A percentile compares a stretch with the other conserved stretches of the same genome.
These are phyloP conservation scores for Proisotoma minuta DNA, from an alignment of 2,888 invertebrate species.

Conservation along the genomic window DNA sequence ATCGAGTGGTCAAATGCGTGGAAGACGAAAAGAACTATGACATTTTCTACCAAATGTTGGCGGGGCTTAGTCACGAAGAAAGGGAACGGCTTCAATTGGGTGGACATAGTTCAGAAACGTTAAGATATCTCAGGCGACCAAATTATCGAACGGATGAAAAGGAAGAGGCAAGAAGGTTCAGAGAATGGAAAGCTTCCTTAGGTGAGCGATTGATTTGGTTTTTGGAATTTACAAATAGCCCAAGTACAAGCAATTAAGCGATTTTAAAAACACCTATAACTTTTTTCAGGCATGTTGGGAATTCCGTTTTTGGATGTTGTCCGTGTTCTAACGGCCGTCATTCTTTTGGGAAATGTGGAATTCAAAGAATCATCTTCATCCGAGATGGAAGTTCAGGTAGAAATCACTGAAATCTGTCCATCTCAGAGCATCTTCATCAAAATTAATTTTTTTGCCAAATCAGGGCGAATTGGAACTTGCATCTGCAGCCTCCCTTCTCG, in stretches of 20 bases:
- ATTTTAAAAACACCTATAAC: neutral
- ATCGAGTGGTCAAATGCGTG: conserved; percentile 78
- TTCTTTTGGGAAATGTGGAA: conserved; percentile 85
- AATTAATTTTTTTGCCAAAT: neutral
- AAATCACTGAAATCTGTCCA: neutral
- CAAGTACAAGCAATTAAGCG: too few relatives aligned
- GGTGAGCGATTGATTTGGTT: conserved; percentile 53
- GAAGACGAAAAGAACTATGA: conserved; percentile 91
- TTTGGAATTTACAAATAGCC: neutral
- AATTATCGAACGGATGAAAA: conserved; percentile 67
- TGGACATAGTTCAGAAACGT: conserved; percentile 73
- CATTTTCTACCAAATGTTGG: conserved; percentile 92
- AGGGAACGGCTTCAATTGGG: conserved; percentile 79
- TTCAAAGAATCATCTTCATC: conserved; percentile 65
- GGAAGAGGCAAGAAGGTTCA: conserved; percentile 72
- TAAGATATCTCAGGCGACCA: conserved; percentile 72
- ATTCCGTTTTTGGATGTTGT: conserved; percentile 92
- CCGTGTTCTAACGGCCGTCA: conserved; percentile 80
- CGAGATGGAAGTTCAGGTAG: conserved; percentile 49
- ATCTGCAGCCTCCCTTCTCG: conserved; percentile 77
- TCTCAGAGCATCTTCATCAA: neutral
- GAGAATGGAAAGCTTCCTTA: conserved; percentile 86
- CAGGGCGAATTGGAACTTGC: conserved; percentile 75
- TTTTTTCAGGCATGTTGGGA: conserved; percentile 65
- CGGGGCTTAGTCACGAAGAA: conserved; percentile 81